Conservation (phyloP, 1,140 invertebrate genomes). For the Drosophila yakuba region DNA sequence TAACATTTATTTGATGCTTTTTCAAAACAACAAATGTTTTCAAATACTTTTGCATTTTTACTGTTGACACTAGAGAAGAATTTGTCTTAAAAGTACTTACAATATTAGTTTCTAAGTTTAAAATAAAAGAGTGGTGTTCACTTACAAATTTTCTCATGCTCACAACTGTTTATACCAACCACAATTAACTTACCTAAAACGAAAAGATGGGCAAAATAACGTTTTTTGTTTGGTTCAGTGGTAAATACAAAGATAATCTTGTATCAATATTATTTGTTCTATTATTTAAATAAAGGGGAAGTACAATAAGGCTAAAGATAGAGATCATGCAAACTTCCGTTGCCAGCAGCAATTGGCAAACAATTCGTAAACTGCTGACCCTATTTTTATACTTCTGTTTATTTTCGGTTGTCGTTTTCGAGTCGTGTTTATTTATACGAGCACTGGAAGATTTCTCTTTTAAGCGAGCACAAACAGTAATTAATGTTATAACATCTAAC, state of each 20-base stretch:
- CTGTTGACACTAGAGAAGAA: constrained; percentile 28
- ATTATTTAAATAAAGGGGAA: background rate
- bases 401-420: constrained; percentile 38
- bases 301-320: background rate
- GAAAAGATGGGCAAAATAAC: constrained; percentile 44
- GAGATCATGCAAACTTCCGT: constrained; percentile 49
- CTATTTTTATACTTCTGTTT: constrained; percentile 34
- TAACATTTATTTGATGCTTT: constrained; percentile 36
- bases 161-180: constrained; percentile 52
- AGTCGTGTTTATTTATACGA: constrained; percentile 40
- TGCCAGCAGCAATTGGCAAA: constrained; percentile 26
- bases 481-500: constrained; percentile 10
- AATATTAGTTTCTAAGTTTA: too few relatives aligned
- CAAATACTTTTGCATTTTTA: constrained; percentile 24
- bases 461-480: constrained; percentile 3
- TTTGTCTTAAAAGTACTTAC: too few relatives aligned
- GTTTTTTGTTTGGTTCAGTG: constrained; percentile 11
- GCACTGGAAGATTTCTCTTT: constrained; percentile 13
- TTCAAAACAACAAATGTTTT: constrained; percentile 40
- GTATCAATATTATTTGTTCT: constrained; percentile 24
- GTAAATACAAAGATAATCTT: constrained; percentile 25
- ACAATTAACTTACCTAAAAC: constrained; percentile 76
- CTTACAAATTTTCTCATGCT: constrained; percentile 76
- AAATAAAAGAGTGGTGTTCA: constrained; percentile 31
- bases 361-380: constrained; percentile 34